These are phyloP conservation scores for Colletes collaris DNA, from an alignment of 2,888 invertebrate species.

Conservation along the genomic window DNA sequence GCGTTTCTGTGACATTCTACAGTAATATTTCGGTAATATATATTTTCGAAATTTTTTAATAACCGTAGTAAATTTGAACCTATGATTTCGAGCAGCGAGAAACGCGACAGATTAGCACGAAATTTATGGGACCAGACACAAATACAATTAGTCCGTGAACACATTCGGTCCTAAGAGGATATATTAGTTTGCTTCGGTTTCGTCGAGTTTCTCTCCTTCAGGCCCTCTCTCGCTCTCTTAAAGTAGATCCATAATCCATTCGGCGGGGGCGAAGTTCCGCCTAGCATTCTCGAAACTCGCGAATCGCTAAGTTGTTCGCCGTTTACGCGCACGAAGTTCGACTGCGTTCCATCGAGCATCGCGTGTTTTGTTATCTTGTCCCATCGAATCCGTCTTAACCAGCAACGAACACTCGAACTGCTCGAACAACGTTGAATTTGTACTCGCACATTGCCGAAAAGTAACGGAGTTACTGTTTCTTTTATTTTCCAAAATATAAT, in stretches of 20 bases:
- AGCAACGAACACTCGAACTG: slow-evolving; percentile 4
- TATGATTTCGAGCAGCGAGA: slow-evolving; percentile 1
- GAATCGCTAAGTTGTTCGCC: slow-evolving; percentile 51
- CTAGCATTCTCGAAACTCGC: slow-evolving; percentile 62
- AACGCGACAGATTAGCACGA: slow-evolving; percentile 33
- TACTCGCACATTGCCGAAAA: too few species aligned
- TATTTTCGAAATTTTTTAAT: too few species aligned
- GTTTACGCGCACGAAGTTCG: slow-evolving; percentile 54
- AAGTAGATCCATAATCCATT: slow-evolving; percentile 57
- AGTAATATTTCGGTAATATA: too few species aligned
- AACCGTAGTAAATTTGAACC: not conserved
- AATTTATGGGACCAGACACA: slow-evolving; percentile 49
- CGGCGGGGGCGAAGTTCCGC: slow-evolving; percentile 51
- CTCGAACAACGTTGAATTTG: not conserved
- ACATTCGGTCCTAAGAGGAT: slow-evolving; percentile 55
- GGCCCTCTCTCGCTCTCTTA: slow-evolving; percentile 29
- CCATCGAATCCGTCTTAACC: slow-evolving; percentile 11
- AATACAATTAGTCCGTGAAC: slow-evolving; percentile 52
- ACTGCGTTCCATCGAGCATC: slow-evolving; percentile 38
- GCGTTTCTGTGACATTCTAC: too few species aligned
- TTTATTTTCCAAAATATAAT: too few species aligned
- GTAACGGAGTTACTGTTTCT: too few species aligned
- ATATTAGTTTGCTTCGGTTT: slow-evolving; percentile 61
- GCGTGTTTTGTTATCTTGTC: slow-evolving; percentile 38
- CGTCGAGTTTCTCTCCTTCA: slow-evolving; percentile 43